Conservation (phyloP, 92 coral and sea anemone genomes). For the Diadumene lineata region DNA sequence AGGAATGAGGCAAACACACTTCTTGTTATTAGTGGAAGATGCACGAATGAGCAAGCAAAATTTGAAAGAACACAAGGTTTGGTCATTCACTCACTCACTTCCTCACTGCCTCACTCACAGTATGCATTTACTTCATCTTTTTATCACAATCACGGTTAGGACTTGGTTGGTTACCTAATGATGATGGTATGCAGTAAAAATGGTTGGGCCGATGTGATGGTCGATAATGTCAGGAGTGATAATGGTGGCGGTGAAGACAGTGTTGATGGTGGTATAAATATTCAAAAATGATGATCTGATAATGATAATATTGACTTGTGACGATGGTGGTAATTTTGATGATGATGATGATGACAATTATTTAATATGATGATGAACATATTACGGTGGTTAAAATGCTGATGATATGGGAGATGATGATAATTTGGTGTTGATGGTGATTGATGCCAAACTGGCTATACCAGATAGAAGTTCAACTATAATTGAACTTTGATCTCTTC, state of each 20-base stretch:
- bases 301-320: neutral
- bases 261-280: neutral
- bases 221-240: neutral
- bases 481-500: no score
- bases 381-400: neutral
- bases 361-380: neutral
- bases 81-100: no score
- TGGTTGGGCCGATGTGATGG: neutral
- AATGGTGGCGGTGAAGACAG: neutral
- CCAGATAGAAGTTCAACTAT: no score
- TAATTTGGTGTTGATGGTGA: neutral
- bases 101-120: no score
- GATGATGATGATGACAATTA: neutral
- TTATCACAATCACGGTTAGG: no score
- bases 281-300: neutral
- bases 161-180: no score
- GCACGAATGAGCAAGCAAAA: slow-evolving; percentile 18
- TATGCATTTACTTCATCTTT: no score
- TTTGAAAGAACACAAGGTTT: slow-evolving; percentile 47
- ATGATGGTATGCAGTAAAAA: neutral
- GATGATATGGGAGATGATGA: neutral
- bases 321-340: neutral
- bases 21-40: slow-evolving; percentile 19
- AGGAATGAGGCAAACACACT: slow-evolving; percentile 18
- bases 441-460: no score